These are phyloP conservation scores for Engraulis encrasicolus DNA, from an alignment of 2,113 vertebrate species.

Conservation along the genomic window DNA sequence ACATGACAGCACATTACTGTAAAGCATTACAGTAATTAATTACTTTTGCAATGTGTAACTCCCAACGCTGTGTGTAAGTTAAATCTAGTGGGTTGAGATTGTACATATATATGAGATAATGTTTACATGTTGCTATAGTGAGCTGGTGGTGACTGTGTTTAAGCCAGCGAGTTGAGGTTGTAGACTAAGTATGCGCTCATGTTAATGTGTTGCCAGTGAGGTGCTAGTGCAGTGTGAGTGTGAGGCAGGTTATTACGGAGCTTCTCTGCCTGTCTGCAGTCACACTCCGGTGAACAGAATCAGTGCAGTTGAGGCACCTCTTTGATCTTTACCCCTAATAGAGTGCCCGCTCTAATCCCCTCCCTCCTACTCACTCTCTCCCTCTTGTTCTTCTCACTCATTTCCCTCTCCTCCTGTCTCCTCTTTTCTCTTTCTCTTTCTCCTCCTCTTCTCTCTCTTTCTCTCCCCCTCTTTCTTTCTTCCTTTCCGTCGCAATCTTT, in stretches of 20 bases:
- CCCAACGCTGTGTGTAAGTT: no score
- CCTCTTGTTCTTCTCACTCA: neutral
- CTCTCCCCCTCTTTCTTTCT: neutral
- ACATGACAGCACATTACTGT: no score
- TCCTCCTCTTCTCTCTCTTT: neutral
- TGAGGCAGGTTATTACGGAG: neutral
- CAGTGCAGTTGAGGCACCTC: neutral
- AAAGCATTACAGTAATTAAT: no score
- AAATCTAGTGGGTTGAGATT: no score
- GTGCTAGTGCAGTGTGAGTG: neutral
- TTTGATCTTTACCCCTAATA: constrained; percentile 20
- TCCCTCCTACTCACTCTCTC: neutral
- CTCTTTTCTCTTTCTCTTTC: neutral
- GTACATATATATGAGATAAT: neutral
- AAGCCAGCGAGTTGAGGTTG: neutral
- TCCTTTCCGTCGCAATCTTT: neutral
- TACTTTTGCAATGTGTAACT: no score
- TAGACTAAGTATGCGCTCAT: neutral
- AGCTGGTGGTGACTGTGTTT: neutral
- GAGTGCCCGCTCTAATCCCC: neutral
- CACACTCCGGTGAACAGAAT: constrained; percentile 17
- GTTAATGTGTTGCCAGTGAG: neutral
- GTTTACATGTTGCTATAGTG: neutral
- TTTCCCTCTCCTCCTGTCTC: neutral
- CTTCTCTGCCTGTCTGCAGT: neutral